phyloP scores from a whole-genome alignment of 2,888 invertebrate species.

The Cyrtodaria siliqua region DNA sequence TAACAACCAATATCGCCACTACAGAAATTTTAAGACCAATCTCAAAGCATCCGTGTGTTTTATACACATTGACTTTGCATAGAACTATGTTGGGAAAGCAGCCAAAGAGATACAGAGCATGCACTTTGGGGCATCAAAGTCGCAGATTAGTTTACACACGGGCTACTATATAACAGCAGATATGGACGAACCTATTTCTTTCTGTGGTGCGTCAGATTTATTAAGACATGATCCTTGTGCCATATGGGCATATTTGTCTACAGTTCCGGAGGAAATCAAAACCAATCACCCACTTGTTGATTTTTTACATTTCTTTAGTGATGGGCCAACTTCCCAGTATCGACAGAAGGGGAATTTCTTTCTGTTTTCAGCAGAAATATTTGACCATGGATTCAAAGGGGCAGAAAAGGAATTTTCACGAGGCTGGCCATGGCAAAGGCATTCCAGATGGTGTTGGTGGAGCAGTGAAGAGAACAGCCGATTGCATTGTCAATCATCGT shows the following conservation, averaged over 20 bases:
- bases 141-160: conserved; percentile 31
- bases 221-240: conserved; percentile 2
- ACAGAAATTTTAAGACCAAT: neutral
- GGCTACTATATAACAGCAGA: conserved; percentile 7
- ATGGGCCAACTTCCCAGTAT: neutral
- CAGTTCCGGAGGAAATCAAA: neutral
- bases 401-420: conserved; percentile 81
- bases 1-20: conserved; percentile 10
- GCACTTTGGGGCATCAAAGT: conserved; percentile 24
- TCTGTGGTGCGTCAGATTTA: conserved; percentile 17
- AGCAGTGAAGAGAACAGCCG: conserved; percentile 74
- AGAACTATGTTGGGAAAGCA: conserved; percentile 31
- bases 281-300: neutral
- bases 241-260: conserved; percentile 9
- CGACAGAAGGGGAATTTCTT: too few species aligned
- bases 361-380: too few species aligned
- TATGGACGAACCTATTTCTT: neutral
- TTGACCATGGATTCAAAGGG: too few species aligned
- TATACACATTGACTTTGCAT: conserved; percentile 29
- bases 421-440: conserved; percentile 83
- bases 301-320: neutral
- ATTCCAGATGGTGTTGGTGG: conserved; percentile 82
- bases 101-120: conserved; percentile 19
- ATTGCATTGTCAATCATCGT: conserved; percentile 40
- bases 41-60: conserved; percentile 7